Conservation (phyloP, 2,113 vertebrate species). For the Cyanoderma ruficeps region DNA sequence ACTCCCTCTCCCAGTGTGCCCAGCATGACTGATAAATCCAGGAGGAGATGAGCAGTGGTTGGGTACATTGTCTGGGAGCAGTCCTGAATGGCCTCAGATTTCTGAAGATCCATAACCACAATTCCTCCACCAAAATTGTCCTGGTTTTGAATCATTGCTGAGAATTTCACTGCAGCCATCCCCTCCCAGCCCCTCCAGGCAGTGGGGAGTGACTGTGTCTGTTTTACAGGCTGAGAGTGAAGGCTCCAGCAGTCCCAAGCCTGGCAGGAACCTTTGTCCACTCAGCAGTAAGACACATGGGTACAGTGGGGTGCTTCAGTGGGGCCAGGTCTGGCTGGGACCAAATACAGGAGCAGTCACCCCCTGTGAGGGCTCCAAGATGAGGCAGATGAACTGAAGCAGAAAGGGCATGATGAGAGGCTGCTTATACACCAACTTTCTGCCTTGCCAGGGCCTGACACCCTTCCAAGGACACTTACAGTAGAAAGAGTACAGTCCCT, state of each 20-base stretch:
- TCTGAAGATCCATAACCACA: background rate
- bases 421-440: background rate
- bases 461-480: background rate
- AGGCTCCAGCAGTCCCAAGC: background rate
- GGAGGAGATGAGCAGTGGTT: background rate
- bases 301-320: background rate
- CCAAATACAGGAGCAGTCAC: background rate
- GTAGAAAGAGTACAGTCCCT: background rate
- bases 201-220: accelerated
- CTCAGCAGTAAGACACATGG: accelerated
- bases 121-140: background rate
- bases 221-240: background rate
- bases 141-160: accelerated
- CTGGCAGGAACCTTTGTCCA: accelerated
- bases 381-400: background rate
- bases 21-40: background rate
- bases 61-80: background rate
- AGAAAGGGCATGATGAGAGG: background rate
- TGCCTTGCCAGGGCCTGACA: accelerated
- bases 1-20: background rate
- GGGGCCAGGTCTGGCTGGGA: background rate
- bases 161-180: background rate
- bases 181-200: background rate
- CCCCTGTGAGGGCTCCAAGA: accelerated
- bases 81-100: background rate